Evolutionary conservation across 2,113 vertebrate species (phyloP).

Genomic region (Callionymus lyra): DNA sequence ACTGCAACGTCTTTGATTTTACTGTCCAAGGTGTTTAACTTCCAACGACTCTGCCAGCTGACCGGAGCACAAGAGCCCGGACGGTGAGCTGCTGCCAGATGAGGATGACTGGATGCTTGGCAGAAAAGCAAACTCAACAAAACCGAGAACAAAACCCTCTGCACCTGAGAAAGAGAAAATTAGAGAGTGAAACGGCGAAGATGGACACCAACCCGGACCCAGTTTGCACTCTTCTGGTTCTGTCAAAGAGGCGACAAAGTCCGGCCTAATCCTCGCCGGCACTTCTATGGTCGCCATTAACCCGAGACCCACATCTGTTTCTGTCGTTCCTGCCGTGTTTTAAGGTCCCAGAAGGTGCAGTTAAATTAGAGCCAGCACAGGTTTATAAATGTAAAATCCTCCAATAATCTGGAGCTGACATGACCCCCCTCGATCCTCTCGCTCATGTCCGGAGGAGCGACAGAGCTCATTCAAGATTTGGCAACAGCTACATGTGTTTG

Average conservation of each 20-base stretch:
- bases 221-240: slow-evolving; percentile 10
- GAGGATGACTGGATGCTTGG: slow-evolving; percentile 42
- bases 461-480: slow-evolving; percentile 24
- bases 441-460: slow-evolving; percentile 31
- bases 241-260: slow-evolving; percentile 24
- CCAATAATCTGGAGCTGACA: slow-evolving; percentile 65
- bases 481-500: slow-evolving; percentile 38
- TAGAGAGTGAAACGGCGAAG: background rate
- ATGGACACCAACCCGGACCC: slow-evolving; percentile 21
- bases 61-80: slow-evolving; percentile 30
- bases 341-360: slow-evolving; percentile 67
- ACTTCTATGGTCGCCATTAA: slow-evolving; percentile 51
- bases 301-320: slow-evolving; percentile 65
- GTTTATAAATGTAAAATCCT: slow-evolving; percentile 70
- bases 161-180: slow-evolving; percentile 23
- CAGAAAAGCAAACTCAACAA: slow-evolving; percentile 17
- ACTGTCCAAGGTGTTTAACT: slow-evolving; percentile 48
- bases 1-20: slow-evolving; percentile 39
- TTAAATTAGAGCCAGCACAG: slow-evolving; percentile 67
- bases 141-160: slow-evolving; percentile 26
- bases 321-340: slow-evolving; percentile 52
- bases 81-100: slow-evolving; percentile 28
- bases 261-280: slow-evolving; percentile 9
- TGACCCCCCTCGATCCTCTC: slow-evolving; percentile 60
- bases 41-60: slow-evolving; percentile 38